Percentiles rank a stretch among this genome's conserved stretches.
These are phyloP conservation scores for Dicentrarchus labrax DNA, from an alignment of 2,113 vertebrate species.

Conservation along the genomic window DNA sequence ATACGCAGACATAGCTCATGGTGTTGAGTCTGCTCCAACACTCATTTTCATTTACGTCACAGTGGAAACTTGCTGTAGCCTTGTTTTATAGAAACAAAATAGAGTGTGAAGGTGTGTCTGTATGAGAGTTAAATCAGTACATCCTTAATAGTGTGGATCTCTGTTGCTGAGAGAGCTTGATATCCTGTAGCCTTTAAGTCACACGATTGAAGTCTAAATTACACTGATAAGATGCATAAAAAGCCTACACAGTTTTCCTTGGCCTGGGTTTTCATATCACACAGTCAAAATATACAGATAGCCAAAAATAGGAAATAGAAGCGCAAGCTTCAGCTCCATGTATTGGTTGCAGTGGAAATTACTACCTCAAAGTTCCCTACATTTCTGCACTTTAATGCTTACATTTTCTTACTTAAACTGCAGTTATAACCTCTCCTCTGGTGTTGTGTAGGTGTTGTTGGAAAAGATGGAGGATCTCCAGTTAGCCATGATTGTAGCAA, in stretches of 20 bases:
- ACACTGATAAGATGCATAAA: conserved; percentile 62
- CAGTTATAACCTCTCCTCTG: not conserved
- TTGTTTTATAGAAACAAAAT: conserved; percentile 45
- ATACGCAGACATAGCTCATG: conserved; percentile 27
- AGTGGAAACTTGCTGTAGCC: conserved; percentile 33
- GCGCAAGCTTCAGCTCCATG: not conserved
- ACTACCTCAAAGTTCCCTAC: not conserved
- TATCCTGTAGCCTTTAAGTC: conserved; percentile 55
- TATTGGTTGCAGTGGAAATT: not conserved
- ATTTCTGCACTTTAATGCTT: not conserved
- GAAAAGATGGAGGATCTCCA: conserved; percentile 99
- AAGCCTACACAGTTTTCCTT: conserved; percentile 67
- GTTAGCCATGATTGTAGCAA: conserved; percentile 95
- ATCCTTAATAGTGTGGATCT: conserved; percentile 30
- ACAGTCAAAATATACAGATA: conserved; percentile 78
- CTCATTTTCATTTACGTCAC: conserved; percentile 25
- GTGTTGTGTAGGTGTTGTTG: conserved; percentile 89
- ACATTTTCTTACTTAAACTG: not conserved
- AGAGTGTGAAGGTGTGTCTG: conserved; percentile 8
- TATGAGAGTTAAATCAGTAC: not conserved
- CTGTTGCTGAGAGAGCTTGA: conserved; percentile 15
- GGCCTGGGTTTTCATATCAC: conserved; percentile 43
- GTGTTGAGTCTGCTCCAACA: conserved; percentile 15
- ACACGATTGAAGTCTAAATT: conserved; percentile 65
- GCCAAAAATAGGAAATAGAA: conserved; percentile 20